Conservation (phyloP, 2,888 invertebrate genomes). For the Entomobrya proxima region DNA sequence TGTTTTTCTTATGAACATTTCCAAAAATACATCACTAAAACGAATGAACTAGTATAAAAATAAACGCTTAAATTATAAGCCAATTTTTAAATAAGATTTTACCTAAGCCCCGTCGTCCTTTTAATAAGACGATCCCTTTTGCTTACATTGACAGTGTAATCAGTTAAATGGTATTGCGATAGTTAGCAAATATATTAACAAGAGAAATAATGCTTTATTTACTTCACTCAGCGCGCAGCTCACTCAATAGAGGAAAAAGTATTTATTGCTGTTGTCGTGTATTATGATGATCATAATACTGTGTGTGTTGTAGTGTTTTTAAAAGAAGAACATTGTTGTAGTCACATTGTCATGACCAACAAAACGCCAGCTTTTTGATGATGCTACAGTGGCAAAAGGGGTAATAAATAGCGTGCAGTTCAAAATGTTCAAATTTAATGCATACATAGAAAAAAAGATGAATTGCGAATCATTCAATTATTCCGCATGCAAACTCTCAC, state of each 20-base stretch:
- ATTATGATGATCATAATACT: neutral
- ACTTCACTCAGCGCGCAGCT: neutral
- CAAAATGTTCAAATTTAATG: slow-evolving; percentile 48
- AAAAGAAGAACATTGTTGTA: slow-evolving; percentile 69
- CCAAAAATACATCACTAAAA: neutral
- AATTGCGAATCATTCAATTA: slow-evolving; percentile 76
- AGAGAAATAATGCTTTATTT: slow-evolving; percentile 5
- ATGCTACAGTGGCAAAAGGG: slow-evolving; percentile 1
- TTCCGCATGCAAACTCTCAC: slow-evolving; percentile 76
- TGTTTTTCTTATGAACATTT: slow-evolving; percentile 7
- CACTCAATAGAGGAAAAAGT: neutral
- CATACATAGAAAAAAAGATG: slow-evolving; percentile 61
- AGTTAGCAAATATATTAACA: slow-evolving; percentile 40
- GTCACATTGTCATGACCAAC: slow-evolving; percentile 74
- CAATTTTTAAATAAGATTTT: slow-evolving; percentile 27
- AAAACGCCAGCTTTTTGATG: slow-evolving; percentile 38
- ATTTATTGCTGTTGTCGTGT: neutral
- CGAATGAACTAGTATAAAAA: neutral
- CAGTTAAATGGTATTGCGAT: neutral
- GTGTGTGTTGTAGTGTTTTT: slow-evolving; percentile 62
- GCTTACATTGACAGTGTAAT: neutral
- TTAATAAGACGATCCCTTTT: neutral
- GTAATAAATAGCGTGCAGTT: slow-evolving; percentile 66
- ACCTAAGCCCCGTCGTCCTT: slow-evolving; percentile 1
- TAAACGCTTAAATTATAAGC: neutral